Evolutionary conservation across 2,113 vertebrate genomes (phyloP), one percentile per base, ranked within the genome.

Genomic region (Anolis sagrei): DNA sequence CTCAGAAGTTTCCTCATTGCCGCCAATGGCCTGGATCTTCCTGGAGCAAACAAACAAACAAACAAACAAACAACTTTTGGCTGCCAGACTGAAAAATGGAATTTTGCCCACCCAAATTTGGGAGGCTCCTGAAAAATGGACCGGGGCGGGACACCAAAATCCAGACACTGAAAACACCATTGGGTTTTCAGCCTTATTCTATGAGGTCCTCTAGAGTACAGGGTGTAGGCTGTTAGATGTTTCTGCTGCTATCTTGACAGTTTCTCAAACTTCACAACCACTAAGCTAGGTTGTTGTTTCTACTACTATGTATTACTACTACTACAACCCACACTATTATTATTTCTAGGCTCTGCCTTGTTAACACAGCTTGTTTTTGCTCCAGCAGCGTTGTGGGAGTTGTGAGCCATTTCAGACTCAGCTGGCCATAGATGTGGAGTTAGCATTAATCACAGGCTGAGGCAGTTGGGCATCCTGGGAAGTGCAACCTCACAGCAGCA

Each of bases 391-490:
- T 64, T 81, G 83, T 0, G 66, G 0, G 5, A 2, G 27, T 79
- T 39, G 66, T 0, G 5, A 0, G 10, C 13, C 14, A 0, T 69
- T 81, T 69, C 54, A 58, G 54, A 61, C 79, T 70, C 54, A 27
- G 0, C 14, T 1, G 32, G 86, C 66, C 0, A 1, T 14, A 64
- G 81, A 72, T 79, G 81, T 66, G 29, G 76, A 83, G 68, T 39
- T 83, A 21, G 86, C 86, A 74, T 79, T 79, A 83, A 87, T 79
- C 68, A 51, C 39, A 34, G 75, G 21, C 64, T 81, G 82, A 48
- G 76, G 72, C 7, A 1, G 34, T 61, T 27, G 32, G 81, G 86
- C 74, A 49, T 83, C 23, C 75, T 66, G 69, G 86, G 86, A 87
- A 79, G 76, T n/a, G 36, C 16, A 0, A 49, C 82, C 21, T 51